Evolutionary conservation across 2,888 invertebrate species (phyloP).

Genomic region (Cryptus viduatorius): DNA sequence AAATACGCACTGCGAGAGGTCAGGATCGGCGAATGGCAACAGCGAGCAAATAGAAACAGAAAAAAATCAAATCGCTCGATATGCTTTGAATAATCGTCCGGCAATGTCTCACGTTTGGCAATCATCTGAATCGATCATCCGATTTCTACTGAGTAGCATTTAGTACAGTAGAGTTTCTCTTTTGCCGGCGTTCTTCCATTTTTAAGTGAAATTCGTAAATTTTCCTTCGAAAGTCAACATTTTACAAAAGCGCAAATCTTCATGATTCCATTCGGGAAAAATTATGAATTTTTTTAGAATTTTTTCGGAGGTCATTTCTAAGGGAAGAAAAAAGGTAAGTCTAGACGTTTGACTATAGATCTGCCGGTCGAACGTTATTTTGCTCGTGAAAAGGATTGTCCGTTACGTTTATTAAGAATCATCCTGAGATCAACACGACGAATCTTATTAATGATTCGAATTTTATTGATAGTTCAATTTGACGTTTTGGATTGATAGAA

Average conservation of each 20-base stretch:
- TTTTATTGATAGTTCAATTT: constrained; percentile 37
- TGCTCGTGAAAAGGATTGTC: constrained; percentile 12
- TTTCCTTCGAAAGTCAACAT: no score
- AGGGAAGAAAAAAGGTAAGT: not conserved
- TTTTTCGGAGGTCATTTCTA: no score
- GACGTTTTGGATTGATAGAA: not conserved
- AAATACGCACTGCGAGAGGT: constrained; percentile 37
- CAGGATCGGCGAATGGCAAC: constrained; percentile 25
- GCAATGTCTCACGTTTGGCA: constrained; percentile 23
- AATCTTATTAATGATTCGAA: constrained; percentile 33
- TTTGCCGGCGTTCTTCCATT: not conserved
- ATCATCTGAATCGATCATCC: constrained; percentile 18
- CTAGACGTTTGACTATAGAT: not conserved
- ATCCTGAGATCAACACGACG: not conserved
- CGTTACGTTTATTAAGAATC: constrained; percentile 11
- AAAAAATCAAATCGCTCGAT: constrained; percentile 15
- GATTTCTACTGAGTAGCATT: not conserved
- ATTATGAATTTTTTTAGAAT: no score
- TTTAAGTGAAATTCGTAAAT: not conserved
- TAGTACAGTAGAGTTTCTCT: not conserved
- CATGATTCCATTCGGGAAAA: no score
- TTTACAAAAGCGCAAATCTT: no score
- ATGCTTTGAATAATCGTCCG: constrained; percentile 31
- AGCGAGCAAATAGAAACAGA: not conserved
- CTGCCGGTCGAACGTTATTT: not conserved